Base-by-base conservation (phyloP, 2,113 vertebrate genomes). In the Drymodes brunneopygia region DNA sequence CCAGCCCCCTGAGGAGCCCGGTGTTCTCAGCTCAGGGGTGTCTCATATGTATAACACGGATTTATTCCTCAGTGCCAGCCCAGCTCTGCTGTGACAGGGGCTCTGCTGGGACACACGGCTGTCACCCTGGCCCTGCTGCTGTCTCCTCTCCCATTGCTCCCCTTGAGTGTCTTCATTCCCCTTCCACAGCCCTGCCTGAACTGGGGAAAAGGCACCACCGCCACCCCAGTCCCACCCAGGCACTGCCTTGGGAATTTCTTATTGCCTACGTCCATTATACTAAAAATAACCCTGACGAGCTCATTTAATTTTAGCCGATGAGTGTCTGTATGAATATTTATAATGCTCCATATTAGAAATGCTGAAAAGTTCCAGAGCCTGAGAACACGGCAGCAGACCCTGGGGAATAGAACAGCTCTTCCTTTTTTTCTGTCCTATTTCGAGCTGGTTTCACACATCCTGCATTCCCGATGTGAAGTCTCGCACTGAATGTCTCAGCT, bases 251-350 rank as follows among this genome's bases (percentile, higher is more conserved):
- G 88, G 50, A 57, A 72, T 61, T 42, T 92, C 92, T 82, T 25
- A 12, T 47, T 94, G 86, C 86, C 81, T 69, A 8, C 17, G 18
- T 79, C 74, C 86, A 65, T 67, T 50, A 12, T 9, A 11, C 85
- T 48, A 87, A 94, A 94, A 94, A 94, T 90, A 96, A 45, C 33
- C 38, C 18, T 35, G 81, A 78, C 15, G 28, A 88, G 57, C 70
- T 92, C 88, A 13, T 94, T 94, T 96, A 85, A 94, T 94, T 96
- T 91, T 92, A 89, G 83, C 74, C 45, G 10, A 3, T 80, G 95
- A 94, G 86, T 93, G 60, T 86, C 78, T 71, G 28, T 65, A 96
- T 97, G 95, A 95, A 97, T 97, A 97, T 95, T 95, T 94, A 96
- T 96, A 82, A 81, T 36, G 48, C 45, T 93, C 44, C 25, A 8